These are phyloP conservation scores for Nephrotoma flavescens DNA, from an alignment of 2,888 invertebrate genomes.

Conservation along the genomic window DNA sequence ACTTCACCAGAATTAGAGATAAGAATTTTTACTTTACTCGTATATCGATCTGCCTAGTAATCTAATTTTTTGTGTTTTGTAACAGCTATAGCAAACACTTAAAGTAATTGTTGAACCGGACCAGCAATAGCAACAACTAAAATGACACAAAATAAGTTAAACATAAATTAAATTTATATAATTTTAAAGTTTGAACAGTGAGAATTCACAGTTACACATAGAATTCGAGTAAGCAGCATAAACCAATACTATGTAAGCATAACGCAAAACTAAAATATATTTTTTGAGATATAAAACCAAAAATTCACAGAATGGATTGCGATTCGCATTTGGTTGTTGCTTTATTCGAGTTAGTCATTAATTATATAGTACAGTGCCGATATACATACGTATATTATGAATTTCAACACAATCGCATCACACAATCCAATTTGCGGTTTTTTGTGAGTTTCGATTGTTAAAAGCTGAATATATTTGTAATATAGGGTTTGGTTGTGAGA, in stretches of 20 bases:
- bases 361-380: neutral
- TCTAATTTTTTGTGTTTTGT: neutral
- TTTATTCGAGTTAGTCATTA: no score
- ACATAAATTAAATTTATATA: neutral
- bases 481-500: neutral
- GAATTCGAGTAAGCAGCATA: neutral
- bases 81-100: neutral
- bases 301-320: neutral
- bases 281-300: neutral
- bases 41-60: neutral
- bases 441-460: neutral
- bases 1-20: neutral
- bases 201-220: neutral
- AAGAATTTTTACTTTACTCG: neutral
- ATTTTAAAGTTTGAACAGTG: neutral
- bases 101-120: neutral
- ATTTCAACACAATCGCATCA: neutral
- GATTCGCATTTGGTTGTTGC: neutral
- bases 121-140: neutral
- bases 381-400: neutral
- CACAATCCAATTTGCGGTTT: neutral
- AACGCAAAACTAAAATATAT: neutral
- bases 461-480: neutral
- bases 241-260: neutral
- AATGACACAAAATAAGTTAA: neutral